Evolutionary conservation across 2,113 vertebrate genomes (phyloP).

Genomic region (Podarcis cretensis): DNA sequence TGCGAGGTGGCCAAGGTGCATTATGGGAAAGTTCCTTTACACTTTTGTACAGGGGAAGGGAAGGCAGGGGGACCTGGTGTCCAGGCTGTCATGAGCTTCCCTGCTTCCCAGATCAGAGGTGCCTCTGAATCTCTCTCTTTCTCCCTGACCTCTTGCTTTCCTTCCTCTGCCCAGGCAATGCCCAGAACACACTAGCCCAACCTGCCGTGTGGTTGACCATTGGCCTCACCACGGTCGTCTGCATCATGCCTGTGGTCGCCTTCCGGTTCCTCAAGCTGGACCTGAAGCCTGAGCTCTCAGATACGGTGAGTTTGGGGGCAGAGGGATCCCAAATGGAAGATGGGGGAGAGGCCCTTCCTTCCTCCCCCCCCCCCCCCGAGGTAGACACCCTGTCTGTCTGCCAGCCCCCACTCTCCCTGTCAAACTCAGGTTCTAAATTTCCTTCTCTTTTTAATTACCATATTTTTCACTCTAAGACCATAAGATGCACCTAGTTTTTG

Average conservation of each 20-base stretch:
- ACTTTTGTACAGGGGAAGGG: neutral
- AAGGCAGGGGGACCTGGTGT: neutral
- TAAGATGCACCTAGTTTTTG: too few relatives aligned
- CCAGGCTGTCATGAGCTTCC: neutral
- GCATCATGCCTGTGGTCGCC: conserved; percentile 91
- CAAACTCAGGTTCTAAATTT: neutral
- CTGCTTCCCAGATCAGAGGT: rapidly evolving
- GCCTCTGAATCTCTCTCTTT: rapidly evolving
- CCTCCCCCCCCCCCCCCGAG: neutral
- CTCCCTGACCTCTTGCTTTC: rapidly evolving
- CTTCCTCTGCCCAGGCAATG: conserved; percentile 76
- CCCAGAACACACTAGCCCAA: conserved; percentile 89
- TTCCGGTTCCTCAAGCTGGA: conserved; percentile 94
- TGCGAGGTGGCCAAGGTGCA: neutral
- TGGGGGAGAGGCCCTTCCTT: too few relatives aligned
- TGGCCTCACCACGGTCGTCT: conserved; percentile 87
- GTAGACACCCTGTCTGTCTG: neutral
- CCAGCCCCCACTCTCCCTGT: neutral
- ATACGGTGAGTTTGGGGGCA: conserved; percentile 82
- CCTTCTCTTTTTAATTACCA: neutral
- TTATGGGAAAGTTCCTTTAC: neutral
- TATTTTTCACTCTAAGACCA: too few relatives aligned
- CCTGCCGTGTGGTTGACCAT: conserved; percentile 94
- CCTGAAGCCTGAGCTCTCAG: conserved; percentile 90
- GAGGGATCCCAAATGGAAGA: too few relatives aligned